Conservation (phyloP, 2,113 vertebrate species). For the Engraulis encrasicolus region DNA sequence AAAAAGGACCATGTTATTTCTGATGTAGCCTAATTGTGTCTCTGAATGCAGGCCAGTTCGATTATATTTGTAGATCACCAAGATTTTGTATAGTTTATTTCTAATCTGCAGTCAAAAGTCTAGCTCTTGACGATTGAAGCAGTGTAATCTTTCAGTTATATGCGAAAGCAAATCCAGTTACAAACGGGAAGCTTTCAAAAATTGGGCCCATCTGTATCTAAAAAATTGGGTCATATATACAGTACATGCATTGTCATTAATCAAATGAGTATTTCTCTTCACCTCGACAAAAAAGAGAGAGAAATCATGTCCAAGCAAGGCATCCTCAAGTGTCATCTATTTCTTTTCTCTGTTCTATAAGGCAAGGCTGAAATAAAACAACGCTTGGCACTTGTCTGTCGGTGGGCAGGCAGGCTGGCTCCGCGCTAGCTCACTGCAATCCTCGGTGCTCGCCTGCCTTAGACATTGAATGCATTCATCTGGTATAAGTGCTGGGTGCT, state of each 20-base stretch:
- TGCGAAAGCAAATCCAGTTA: not conserved
- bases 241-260: constrained; percentile 23
- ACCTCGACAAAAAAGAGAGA: not conserved
- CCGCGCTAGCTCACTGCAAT: too few relatives aligned
- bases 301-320: not conserved
- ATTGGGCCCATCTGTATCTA: too few relatives aligned
- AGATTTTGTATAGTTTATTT: not conserved
- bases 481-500: constrained; percentile 46
- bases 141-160: not conserved
- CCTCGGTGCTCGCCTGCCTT: constrained; percentile 31
- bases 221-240: not conserved
- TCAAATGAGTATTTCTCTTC: constrained; percentile 29
- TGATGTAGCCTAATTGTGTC: too few relatives aligned
- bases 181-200: constrained; percentile 31
- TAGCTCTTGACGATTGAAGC: not conserved
- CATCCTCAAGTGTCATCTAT: constrained; percentile 29
- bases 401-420: too few relatives aligned
- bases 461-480: constrained; percentile 43
- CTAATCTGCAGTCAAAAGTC: not conserved
- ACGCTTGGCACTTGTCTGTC: constrained; percentile 42
- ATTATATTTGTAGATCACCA: too few relatives aligned
- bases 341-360: constrained; percentile 20
- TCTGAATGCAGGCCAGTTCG: too few relatives aligned
- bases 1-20: too few relatives aligned
- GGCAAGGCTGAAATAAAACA: constrained; percentile 29